A percentile compares a stretch with the other conserved stretches of the same genome.
Conservation (phyloP, 2,797 vertebrate species). For the Syndactyla subalaris region DNA sequence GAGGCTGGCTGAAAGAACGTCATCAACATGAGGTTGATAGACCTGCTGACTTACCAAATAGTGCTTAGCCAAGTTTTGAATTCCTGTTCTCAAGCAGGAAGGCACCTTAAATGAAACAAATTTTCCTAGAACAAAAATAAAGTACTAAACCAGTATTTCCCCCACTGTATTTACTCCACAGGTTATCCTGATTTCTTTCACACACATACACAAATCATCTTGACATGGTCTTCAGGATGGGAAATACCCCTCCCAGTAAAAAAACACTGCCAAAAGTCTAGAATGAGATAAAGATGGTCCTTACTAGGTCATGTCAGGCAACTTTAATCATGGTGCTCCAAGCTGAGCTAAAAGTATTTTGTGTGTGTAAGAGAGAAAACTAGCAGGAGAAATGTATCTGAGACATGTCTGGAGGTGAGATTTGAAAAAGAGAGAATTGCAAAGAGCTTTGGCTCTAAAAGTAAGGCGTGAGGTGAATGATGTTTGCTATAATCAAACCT, state of each 20-base stretch:
- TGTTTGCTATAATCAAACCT: neutral
- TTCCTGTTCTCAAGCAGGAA: neutral
- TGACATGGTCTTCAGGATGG: neutral
- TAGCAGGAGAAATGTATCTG: neutral
- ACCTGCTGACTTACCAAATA: slow-evolving; percentile 15
- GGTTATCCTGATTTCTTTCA: neutral
- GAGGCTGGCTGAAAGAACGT: slow-evolving; percentile 25
- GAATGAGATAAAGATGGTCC: neutral
- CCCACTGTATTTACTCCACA: neutral
- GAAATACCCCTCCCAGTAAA: neutral
- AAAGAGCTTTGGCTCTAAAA: neutral
- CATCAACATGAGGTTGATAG: slow-evolving; percentile 23
- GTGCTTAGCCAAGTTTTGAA: neutral
- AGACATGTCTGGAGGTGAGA: neutral
- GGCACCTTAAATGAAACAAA: neutral
- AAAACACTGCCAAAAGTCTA: neutral
- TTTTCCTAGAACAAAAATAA: neutral
- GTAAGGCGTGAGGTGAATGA: neutral
- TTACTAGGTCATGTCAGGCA: neutral
- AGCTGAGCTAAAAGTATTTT: neutral
- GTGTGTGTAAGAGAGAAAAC: neutral
- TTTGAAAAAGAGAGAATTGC: neutral
- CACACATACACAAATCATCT: neutral
- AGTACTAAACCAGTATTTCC: neutral
- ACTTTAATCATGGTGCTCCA: neutral